Evolutionary conservation across 2,797 vertebrate species (phyloP).

Genomic region (Gymnothorax javanicus): DNA sequence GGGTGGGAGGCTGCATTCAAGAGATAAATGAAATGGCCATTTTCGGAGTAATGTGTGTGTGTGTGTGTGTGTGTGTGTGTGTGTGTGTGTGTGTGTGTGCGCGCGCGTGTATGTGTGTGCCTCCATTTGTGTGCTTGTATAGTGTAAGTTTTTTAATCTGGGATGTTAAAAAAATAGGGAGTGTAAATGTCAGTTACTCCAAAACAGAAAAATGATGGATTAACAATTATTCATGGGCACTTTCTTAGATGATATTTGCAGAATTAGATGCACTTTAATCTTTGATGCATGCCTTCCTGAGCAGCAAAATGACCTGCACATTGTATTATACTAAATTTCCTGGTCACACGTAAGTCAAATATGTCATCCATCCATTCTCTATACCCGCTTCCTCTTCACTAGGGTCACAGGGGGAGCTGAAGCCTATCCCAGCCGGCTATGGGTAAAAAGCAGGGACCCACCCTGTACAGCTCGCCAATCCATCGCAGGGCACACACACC

Average conservation of each 20-base stretch:
- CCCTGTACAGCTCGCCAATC: no score
- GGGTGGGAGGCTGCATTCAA: slow-evolving; percentile 61
- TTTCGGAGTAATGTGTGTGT: slow-evolving; percentile 39
- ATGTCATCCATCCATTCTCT: no score
- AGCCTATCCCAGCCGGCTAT: no score
- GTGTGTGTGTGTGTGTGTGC: neutral
- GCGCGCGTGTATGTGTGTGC: neutral
- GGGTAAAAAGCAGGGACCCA: no score
- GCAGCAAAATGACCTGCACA: neutral
- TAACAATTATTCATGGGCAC: no score
- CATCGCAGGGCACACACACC: no score
- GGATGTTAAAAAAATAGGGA: slow-evolving; percentile 2
- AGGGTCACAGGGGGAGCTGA: no score
- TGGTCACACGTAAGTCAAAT: no score
- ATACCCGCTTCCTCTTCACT: no score
- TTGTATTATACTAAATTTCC: neutral
- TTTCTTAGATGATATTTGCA: neutral
- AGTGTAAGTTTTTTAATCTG: neutral
- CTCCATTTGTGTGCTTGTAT: no score
- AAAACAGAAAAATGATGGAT: neutral
- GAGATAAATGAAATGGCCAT: slow-evolving; percentile 66
- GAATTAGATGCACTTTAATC: neutral
- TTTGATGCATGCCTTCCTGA: neutral
- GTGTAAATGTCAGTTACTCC: slow-evolving; percentile 1
- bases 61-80: slow-evolving; percentile 8